Evolutionary conservation across 1,140 invertebrate genomes (phyloP).

Genomic region (Zaprionus ghesquierei): DNA sequence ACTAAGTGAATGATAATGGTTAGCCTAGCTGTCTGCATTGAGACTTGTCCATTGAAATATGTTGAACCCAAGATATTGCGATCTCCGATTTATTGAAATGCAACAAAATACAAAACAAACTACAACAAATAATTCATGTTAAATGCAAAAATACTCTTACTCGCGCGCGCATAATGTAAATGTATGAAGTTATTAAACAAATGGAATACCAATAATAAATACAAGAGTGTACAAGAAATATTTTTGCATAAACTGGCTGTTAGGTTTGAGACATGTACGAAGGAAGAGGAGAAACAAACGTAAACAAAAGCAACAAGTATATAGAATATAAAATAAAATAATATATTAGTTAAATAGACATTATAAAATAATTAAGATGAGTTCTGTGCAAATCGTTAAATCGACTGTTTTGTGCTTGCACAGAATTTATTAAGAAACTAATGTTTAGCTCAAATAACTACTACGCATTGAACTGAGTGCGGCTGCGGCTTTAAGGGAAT

Average conservation of each 20-base stretch:
- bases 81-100: constrained; percentile 65
- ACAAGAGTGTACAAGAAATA: constrained; percentile 55
- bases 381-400: constrained; percentile 51
- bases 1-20: constrained; percentile 48
- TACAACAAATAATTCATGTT: constrained; percentile 23
- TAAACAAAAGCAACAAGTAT: constrained; percentile 9
- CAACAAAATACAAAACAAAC: constrained; percentile 16
- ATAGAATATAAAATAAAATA: constrained; percentile 38
- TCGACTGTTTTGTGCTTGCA: constrained; percentile 29
- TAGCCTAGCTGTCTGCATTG: constrained; percentile 56
- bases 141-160: constrained; percentile 27
- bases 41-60: constrained; percentile 57
- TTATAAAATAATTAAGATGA: constrained; percentile 56
- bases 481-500: constrained; percentile 25
- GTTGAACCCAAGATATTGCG: constrained; percentile 67
- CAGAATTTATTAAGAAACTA: constrained; percentile 54
- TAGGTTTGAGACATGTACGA: constrained; percentile 58
- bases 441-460: constrained; percentile 69
- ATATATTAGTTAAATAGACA: constrained; percentile 65
- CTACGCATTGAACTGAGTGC: constrained; percentile 37
- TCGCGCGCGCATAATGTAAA: constrained; percentile 49
- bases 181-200: constrained; percentile 60
- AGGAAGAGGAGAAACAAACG: constrained; percentile 1
- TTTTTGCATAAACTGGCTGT: constrained; percentile 75
- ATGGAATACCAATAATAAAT: constrained; percentile 48